Percentiles rank a stretch among this genome's conserved stretches.
Conservation (phyloP, 2,113 vertebrate species). For the Vicugna pacos region DNA sequence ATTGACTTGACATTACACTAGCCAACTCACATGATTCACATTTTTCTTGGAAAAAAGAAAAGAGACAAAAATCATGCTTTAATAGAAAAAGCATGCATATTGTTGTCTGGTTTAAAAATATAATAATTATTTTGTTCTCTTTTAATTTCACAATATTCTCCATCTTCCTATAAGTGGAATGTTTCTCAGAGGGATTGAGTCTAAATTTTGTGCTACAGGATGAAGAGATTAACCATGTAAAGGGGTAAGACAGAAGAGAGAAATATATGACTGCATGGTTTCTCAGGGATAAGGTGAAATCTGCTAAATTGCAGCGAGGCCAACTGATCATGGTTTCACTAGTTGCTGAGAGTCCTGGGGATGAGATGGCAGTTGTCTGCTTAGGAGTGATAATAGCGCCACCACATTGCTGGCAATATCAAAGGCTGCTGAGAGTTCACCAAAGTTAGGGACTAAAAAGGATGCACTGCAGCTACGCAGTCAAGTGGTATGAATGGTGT, state of each 20-base stretch:
- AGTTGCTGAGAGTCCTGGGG: background rate
- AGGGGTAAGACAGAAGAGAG: background rate
- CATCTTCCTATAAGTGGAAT: background rate
- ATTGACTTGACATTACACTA: background rate
- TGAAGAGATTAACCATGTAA: background rate
- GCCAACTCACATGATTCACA: background rate
- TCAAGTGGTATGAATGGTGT: background rate
- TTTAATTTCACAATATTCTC: background rate
- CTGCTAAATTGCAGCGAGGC: background rate
- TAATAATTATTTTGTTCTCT: background rate
- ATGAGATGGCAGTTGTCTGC: background rate
- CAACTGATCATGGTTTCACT: background rate
- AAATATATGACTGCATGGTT: background rate
- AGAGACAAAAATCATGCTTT: background rate
- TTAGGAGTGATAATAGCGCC: background rate
- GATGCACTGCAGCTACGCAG: background rate
- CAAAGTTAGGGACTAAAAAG: background rate
- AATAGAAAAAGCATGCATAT: background rate
- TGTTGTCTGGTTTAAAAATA: background rate
- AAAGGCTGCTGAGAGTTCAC: background rate
- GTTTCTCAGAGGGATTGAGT: background rate
- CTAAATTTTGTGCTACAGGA: background rate
- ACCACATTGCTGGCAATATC: background rate
- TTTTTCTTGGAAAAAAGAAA: background rate
- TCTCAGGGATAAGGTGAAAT: background rate